Evolutionary conservation across 1,140 invertebrate genomes (phyloP).

Genomic region (Trachymyrmex septentrionalis): DNA sequence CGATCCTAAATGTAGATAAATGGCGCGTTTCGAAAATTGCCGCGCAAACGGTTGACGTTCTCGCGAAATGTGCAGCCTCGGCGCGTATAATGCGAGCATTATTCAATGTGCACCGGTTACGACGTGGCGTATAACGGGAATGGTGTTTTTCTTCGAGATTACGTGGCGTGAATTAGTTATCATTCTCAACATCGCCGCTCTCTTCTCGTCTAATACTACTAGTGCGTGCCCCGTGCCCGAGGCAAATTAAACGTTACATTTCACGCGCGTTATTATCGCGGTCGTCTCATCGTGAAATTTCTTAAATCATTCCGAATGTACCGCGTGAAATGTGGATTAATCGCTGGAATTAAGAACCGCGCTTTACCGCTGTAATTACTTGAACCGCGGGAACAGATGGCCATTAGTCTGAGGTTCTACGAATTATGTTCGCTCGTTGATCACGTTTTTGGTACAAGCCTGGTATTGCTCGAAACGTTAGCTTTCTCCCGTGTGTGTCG

Average conservation of each 20-base stretch:
- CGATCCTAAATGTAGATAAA: neutral
- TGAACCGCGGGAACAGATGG: conserved; percentile 59
- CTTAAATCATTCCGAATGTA: conserved; percentile 62
- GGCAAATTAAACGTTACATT: conserved; percentile 49
- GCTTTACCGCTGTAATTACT: conserved; percentile 61
- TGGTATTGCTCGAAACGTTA: conserved; percentile 46
- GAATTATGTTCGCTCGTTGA: conserved; percentile 62
- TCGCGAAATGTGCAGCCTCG: conserved; percentile 19
- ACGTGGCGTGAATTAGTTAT: conserved; percentile 60
- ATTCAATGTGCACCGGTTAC: conserved; percentile 32
- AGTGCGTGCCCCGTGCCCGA: neutral
- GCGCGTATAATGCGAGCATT: conserved; percentile 37
- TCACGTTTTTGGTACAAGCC: conserved; percentile 59
- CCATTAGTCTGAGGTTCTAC: conserved; percentile 60
- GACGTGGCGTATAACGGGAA: conserved; percentile 29
- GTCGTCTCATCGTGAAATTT: conserved; percentile 50
- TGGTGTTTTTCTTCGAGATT: conserved; percentile 57
- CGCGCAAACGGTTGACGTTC: neutral
- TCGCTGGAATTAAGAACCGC: conserved; percentile 57
- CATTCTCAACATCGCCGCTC: conserved; percentile 53
- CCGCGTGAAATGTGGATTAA: conserved; percentile 59
- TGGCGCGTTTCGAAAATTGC: neutral
- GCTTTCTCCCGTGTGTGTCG: neutral
- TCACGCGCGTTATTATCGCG: conserved; percentile 61
- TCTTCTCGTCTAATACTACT: conserved; percentile 27